Conservation (phyloP, 92 coral and sea anemone species). For the Paramuricea clavata region DNA sequence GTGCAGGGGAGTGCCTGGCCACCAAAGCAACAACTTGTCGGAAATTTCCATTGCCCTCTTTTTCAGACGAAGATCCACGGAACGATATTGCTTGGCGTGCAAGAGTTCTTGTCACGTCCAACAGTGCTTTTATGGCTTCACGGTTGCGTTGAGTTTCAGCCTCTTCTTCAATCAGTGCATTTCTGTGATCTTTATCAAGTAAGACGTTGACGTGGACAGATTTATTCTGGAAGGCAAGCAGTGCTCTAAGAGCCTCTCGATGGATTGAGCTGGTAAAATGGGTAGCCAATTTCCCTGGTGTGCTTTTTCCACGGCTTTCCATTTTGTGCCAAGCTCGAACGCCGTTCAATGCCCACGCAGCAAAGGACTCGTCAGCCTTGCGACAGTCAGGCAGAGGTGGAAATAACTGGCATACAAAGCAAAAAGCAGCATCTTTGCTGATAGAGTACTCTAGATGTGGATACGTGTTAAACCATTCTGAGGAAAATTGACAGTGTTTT, state of each 20-base stretch:
- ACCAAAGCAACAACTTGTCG: not conserved
- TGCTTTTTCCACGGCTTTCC: conserved; percentile 8
- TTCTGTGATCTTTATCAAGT: conserved; percentile 4
- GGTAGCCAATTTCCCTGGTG: conserved; percentile 1
- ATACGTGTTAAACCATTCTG: conserved; percentile 15
- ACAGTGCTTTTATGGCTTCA: conserved; percentile 11
- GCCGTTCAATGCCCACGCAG: not conserved
- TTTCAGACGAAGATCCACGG: conserved; percentile 6
- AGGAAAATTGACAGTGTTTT: conserved; percentile 6
- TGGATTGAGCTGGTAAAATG: conserved; percentile 7
- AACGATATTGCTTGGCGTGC: conserved; percentile 4
- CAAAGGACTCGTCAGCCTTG: not conserved
- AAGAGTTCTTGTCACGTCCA: conserved; percentile 16
- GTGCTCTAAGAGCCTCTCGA: not conserved
- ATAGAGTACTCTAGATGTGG: conserved; percentile 23
- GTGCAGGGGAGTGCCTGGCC: conserved; percentile 9
- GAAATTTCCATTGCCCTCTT: conserved; percentile 25
- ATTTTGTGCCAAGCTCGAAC: conserved; percentile 13
- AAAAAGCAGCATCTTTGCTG: conserved; percentile 6
- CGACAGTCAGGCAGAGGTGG: not conserved
- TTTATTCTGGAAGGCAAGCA: conserved; percentile 2
- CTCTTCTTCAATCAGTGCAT: conserved; percentile 27
- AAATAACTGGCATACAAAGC: conserved; percentile 18
- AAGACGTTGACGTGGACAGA: conserved; percentile 5
- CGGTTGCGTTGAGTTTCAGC: conserved; percentile 12